phyloP scores from a whole-genome alignment of 2,797 vertebrate genomes.

The Danionella dracula region DNA sequence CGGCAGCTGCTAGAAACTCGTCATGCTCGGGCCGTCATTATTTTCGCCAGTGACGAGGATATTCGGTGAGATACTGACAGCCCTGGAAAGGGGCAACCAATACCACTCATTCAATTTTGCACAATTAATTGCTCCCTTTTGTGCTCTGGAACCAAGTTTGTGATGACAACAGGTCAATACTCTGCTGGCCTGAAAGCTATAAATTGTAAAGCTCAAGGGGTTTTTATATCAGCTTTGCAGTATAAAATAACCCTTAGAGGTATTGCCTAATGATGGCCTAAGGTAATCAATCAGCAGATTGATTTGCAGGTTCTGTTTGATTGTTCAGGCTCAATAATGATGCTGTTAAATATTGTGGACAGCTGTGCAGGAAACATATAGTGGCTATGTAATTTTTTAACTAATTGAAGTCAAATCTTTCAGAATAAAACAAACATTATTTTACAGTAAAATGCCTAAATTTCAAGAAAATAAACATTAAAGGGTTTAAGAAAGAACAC shows the following conservation, averaged over 20 bases:
- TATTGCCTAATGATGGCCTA: conserved; percentile 10
- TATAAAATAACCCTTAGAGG: background rate
- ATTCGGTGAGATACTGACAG: conserved; percentile 75
- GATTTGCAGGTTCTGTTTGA: conserved; percentile 1
- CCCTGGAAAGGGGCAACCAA: background rate
- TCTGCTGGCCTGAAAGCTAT: conserved; percentile 1
- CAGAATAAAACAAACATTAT: too few relatives aligned
- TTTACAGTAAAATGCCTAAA: too few relatives aligned
- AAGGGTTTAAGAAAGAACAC: too few relatives aligned
- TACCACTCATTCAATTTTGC: background rate
- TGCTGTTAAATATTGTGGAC: background rate
- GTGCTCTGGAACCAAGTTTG: background rate
- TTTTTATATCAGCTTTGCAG: conserved; percentile 7
- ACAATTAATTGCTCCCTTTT: conserved; percentile 5
- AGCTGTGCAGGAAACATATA: too few relatives aligned
- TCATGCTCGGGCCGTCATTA: conserved; percentile 83
- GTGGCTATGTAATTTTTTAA: too few relatives aligned
- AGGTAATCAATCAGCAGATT: background rate
- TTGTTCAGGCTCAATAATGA: background rate
- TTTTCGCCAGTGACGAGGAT: conserved; percentile 91
- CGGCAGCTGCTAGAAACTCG: conserved; percentile 83
- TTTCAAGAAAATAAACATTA: too few relatives aligned
- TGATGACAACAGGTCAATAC: conserved; percentile 7
- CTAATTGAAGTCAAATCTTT: too few relatives aligned
- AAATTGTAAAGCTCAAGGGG: conserved; percentile 24